Evolutionary conservation across 1,140 invertebrate species (phyloP).

Genomic region (Chelonus insularis): DNA sequence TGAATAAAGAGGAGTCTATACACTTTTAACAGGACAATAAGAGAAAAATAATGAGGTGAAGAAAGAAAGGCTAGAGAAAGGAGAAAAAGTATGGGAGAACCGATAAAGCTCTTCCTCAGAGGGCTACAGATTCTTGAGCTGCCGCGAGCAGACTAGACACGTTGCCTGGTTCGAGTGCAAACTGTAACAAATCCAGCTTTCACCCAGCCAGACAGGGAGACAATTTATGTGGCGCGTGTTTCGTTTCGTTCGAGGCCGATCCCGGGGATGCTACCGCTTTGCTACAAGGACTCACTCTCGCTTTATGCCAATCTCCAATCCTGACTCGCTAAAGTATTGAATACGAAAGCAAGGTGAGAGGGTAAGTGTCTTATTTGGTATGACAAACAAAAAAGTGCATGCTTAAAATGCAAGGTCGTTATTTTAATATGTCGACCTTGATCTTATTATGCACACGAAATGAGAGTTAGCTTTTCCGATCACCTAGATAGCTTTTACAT

Average conservation of each 20-base stretch:
- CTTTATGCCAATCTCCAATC: not conserved
- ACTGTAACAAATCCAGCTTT: conserved; percentile 63
- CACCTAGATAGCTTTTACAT: no score
- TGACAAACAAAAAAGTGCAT: no score
- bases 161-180: conserved; percentile 51
- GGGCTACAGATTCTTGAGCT: conserved; percentile 42
- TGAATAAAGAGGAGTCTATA: conserved; percentile 15
- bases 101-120: conserved; percentile 30
- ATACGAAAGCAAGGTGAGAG: not conserved
- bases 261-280: conserved; percentile 40
- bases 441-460: no score
- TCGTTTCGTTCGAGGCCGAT: conserved; percentile 54
- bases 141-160: conserved; percentile 29
- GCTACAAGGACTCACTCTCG: conserved; percentile 44
- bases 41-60: conserved; percentile 44
- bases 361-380: not conserved
- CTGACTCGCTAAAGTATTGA: not conserved
- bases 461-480: no score
- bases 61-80: conserved; percentile 24
- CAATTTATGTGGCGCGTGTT: conserved; percentile 60
- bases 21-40: conserved; percentile 24
- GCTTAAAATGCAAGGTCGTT: no score
- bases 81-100: conserved; percentile 21
- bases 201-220: conserved; percentile 56
- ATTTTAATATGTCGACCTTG: no score